These are phyloP conservation scores for Acanthochromis polyacanthus DNA, from an alignment of 2,113 vertebrate species.

Conservation along the genomic window DNA sequence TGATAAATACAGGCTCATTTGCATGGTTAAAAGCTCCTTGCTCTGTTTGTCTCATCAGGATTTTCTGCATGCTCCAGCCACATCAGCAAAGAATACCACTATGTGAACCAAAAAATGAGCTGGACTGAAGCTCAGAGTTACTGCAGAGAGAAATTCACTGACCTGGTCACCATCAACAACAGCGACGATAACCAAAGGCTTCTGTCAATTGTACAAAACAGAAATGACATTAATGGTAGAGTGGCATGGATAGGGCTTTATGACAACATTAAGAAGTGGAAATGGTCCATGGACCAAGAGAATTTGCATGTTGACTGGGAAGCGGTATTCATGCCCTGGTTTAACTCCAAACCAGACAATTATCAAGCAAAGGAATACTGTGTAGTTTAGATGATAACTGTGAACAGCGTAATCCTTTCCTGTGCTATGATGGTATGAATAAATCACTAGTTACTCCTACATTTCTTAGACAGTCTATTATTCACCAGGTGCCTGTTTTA, in stretches of 20 bases:
- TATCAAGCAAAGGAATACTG: background rate
- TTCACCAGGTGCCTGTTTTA: background rate
- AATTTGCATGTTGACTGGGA: background rate
- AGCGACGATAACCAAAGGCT: background rate
- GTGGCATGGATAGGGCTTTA: slow-evolving; percentile 15
- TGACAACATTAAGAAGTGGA: slow-evolving; percentile 3
- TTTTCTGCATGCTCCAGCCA: background rate
- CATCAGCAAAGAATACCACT: background rate
- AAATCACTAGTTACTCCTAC: background rate
- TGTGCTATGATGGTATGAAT: slow-evolving; percentile 17
- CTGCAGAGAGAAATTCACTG: slow-evolving; percentile 21
- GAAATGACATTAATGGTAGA: background rate
- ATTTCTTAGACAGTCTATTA: background rate
- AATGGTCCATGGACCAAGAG: slow-evolving; percentile 11
- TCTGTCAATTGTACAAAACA: background rate
- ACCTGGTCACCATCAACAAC: slow-evolving; percentile 27
- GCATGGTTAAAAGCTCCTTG: background rate
- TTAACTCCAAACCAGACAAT: background rate
- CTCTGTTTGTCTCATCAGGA: slow-evolving; percentile 9
- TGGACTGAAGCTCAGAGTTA: slow-evolving; percentile 29
- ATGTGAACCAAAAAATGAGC: background rate
- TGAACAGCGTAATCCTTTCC: background rate
- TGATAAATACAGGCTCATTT: too few species aligned
- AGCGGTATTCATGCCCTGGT: background rate
- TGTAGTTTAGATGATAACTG: rapidly evolving